Base-by-base conservation (phyloP, 2,797 vertebrate species). In the Lindbergichthys nudifrons region DNA sequence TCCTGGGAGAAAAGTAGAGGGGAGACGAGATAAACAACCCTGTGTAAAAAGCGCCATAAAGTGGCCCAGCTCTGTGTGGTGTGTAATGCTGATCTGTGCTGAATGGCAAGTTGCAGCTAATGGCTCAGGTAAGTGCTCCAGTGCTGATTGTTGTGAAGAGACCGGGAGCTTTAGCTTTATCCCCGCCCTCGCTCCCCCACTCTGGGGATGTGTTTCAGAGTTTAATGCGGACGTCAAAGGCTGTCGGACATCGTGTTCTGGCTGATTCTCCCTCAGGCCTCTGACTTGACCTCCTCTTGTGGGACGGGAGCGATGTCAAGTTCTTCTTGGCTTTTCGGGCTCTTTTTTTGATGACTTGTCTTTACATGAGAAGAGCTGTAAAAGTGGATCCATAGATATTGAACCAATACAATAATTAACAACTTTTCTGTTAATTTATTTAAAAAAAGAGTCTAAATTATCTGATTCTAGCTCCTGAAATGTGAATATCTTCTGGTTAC, bases 71-170 rank as follows among this genome's bases (percentile, higher is more conserved):
- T 65, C 56, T 71, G 82, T 9, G 87, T 26, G 77, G 81, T 75
- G 82, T 82, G 89, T 91, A 92, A 92, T 92, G 92, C 90, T 93
- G 92, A 93, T 89, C 85, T 79, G 69, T 83, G 91, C 88, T 89
- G 80, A 93, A 87, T 19, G 62, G 82, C 77, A 74, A 89, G 87
- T 87, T 87, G 81, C 66, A 82, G 86, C 91, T 94, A 93, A 94
- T 94, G 93, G 93, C 59, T 73, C 80, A 92, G 89, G 87, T 93
- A 94, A 95, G 92, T 94, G 93, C 80, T 90, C 89, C 85, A 73
- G 82, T 89, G 91, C 90, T 93, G 90, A 93, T 90, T 89, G 86
- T 86, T 87, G 87, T 75, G 82, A 88, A 86, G 88, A 69, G 84
- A 60, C 66, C 9, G 26, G 52, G 66, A 46, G 60, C 70, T 85